Percentiles rank a stretch among this genome's conserved stretches.
Evolutionary conservation across 1,140 invertebrate genomes (phyloP).

Genomic region (Drosophila triauraria): DNA sequence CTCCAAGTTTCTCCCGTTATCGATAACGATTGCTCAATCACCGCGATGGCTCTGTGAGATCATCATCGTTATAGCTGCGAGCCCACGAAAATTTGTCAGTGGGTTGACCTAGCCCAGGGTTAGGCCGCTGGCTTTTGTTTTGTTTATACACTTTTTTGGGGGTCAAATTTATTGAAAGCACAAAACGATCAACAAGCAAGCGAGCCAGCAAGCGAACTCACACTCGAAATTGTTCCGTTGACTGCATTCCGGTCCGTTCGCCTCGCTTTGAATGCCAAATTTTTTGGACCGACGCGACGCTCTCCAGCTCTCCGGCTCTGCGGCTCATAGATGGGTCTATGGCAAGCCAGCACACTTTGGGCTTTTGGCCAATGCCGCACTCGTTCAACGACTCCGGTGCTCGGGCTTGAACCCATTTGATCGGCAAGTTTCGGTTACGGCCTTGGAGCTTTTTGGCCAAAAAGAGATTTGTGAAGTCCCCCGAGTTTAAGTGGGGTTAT

Average conservation of each 20-base stretch:
- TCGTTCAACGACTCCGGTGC: constrained; percentile 62
- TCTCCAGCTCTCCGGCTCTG: constrained; percentile 2
- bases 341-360: background rate
- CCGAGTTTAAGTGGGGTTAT: background rate
- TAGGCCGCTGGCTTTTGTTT: constrained; percentile 47
- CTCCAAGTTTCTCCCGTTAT: constrained; percentile 9
- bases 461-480: background rate
- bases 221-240: constrained; percentile 66
- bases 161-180: constrained; percentile 64
- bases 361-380: constrained; percentile 55
- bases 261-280: constrained; percentile 44
- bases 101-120: constrained; percentile 55
- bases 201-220: background rate
- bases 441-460: constrained; percentile 3
- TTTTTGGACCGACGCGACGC: constrained; percentile 25
- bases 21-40: constrained; percentile 16
- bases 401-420: constrained; percentile 47
- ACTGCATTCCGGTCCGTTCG: constrained; percentile 59
- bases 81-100: constrained; percentile 10
- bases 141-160: constrained; percentile 62
- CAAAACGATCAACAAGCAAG: constrained; percentile 29
- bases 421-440: constrained; percentile 1
- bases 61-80: background rate
- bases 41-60: constrained; percentile 18
- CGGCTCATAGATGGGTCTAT: constrained; percentile 15